A percentile compares a stretch with the other conserved stretches of the same genome.
Conservation (phyloP, 2,888 invertebrate genomes). For the Protodeltote pygarga region DNA sequence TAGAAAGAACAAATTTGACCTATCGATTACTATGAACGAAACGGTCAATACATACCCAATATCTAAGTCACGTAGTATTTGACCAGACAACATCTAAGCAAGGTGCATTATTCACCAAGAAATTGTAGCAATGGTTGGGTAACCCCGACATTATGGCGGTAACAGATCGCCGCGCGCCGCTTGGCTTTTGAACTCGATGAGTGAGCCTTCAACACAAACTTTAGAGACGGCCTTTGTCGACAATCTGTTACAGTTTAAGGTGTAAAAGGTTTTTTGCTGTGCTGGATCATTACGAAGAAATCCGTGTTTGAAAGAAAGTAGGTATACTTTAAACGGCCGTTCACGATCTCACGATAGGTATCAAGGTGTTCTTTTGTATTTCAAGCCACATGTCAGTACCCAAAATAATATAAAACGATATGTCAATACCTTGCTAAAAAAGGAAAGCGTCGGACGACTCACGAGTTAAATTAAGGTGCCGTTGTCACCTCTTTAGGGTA, state of each 20-base stretch:
- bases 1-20: too few relatives aligned
- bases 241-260: neutral
- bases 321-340: too few relatives aligned
- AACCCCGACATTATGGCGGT: slow-evolving; percentile 64
- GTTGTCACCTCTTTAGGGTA: slow-evolving; percentile 16
- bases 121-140: slow-evolving; percentile 65
- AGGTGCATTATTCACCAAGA: slow-evolving; percentile 31
- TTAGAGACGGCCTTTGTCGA: slow-evolving; percentile 41
- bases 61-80: slow-evolving; percentile 29
- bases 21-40: too few relatives aligned
- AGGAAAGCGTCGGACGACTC: neutral
- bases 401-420: neutral
- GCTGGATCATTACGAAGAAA: too few relatives aligned
- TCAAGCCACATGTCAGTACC: too few relatives aligned
- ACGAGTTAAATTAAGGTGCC: slow-evolving; percentile 12
- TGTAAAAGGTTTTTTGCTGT: too few relatives aligned
- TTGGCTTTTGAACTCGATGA: slow-evolving; percentile 84
- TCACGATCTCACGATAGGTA: too few relatives aligned
- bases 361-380: too few relatives aligned
- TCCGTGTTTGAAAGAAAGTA: too few relatives aligned
- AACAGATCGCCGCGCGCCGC: slow-evolving; percentile 74
- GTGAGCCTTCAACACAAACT: slow-evolving; percentile 76
- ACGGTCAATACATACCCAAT: too few relatives aligned
- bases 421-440: neutral
- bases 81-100: slow-evolving; percentile 26